Percentiles rank a stretch among this genome's conserved stretches.
Conservation (phyloP, 1,140 invertebrate species). For the Coenobita brevimanus region DNA sequence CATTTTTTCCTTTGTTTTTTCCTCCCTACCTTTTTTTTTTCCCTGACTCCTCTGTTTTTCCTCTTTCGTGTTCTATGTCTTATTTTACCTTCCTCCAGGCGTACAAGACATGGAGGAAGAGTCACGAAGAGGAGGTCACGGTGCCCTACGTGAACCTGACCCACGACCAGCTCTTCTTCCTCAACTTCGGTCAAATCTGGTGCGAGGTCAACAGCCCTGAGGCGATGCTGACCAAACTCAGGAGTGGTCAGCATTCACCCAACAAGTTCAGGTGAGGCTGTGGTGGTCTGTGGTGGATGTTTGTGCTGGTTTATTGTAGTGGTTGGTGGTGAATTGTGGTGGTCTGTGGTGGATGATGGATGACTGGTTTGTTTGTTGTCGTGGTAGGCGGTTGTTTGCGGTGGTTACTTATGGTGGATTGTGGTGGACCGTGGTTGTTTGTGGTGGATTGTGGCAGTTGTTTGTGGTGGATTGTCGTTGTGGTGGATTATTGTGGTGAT, state of each 20-base stretch:
- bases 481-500: no score
- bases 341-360: no score
- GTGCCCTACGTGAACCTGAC: conserved; percentile 74
- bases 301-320: background rate
- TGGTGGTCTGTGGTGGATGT: no score
- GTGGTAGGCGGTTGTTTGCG: no score
- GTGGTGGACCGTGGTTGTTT: no score
- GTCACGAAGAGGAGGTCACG: conserved; percentile 69
- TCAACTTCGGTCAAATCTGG: conserved; percentile 76
- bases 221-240: conserved; percentile 73
- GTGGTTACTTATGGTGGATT: no score
- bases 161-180: conserved; percentile 76
- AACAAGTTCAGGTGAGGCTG: conserved; percentile 75
- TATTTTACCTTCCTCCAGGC: conserved; percentile 7
- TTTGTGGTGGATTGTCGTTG: no score
- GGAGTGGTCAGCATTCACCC: conserved; percentile 74
- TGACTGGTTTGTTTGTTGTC: no score
- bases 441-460: no score
- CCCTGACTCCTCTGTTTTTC: background rate
- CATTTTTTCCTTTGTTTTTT: background rate
- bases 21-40: background rate
- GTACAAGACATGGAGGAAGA: conserved; percentile 66
- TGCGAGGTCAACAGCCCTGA: conserved; percentile 75
- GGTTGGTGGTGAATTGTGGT: background rate
- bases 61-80: background rate